Percentiles rank a stretch among this genome's conserved stretches.
phyloP scores from a whole-genome alignment of 2,113 vertebrate genomes.

The Blennius ocellaris region DNA sequence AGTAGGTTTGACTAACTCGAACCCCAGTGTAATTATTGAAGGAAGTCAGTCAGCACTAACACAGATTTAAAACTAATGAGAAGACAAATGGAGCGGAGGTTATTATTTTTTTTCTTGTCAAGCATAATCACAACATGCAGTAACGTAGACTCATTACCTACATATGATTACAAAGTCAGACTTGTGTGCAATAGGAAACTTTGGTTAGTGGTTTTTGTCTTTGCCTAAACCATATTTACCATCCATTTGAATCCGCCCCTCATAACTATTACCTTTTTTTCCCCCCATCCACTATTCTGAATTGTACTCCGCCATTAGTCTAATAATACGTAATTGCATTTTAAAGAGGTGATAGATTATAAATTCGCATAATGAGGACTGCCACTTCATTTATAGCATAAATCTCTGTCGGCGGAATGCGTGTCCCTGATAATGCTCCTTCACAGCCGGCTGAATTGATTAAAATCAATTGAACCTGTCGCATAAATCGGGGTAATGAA shows the following conservation, averaged over 20 bases:
- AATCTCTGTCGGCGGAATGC: slow-evolving; percentile 80
- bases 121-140: slow-evolving; percentile 54
- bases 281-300: slow-evolving; percentile 43
- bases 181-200: slow-evolving; percentile 64
- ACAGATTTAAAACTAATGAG: slow-evolving; percentile 67
- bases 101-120: slow-evolving; percentile 4
- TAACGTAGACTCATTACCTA: slow-evolving; percentile 60
- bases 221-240: slow-evolving; percentile 35
- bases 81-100: slow-evolving; percentile 61
- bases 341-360: slow-evolving; percentile 85
- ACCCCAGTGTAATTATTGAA: slow-evolving; percentile 40
- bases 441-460: slow-evolving; percentile 78
- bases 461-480: slow-evolving; percentile 79
- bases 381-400: slow-evolving; percentile 78
- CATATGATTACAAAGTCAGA: slow-evolving; percentile 64
- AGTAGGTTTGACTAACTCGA: slow-evolving; percentile 19
- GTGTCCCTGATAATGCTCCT: slow-evolving; percentile 76
- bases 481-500: slow-evolving; percentile 78
- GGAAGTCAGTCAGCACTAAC: slow-evolving; percentile 63
- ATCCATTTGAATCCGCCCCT: slow-evolving; percentile 68
- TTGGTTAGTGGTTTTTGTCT: slow-evolving; percentile 33
- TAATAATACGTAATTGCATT: slow-evolving; percentile 84
- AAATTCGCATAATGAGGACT: slow-evolving; percentile 73
- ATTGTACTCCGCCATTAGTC: slow-evolving; percentile 78
- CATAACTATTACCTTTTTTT: slow-evolving; percentile 55